Conservation (phyloP, 2,888 invertebrate species). For the Drosophila cognata region DNA sequence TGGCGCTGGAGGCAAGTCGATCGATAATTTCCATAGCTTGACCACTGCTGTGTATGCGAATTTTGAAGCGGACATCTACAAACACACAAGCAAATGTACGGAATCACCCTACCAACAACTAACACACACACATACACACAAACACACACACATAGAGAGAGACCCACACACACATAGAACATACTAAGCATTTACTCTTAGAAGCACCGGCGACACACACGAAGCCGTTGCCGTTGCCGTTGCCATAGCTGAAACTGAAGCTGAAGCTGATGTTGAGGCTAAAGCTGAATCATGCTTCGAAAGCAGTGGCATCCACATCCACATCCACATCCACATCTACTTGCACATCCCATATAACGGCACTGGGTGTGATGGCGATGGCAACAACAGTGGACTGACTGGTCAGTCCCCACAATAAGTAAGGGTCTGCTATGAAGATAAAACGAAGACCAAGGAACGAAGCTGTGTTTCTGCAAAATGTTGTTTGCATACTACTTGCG, state of each 20-base stretch:
- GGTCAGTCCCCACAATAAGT: conserved; percentile 71
- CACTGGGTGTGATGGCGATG: conserved; percentile 57
- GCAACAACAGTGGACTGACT: conserved; percentile 61
- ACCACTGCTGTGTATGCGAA: conserved; percentile 84
- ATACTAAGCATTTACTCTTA: conserved; percentile 67
- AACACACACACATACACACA: conserved; percentile 39
- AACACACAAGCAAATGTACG: conserved; percentile 66
- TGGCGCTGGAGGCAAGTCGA: conserved; percentile 84
- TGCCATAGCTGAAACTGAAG: conserved; percentile 22
- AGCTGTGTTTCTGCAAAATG: conserved; percentile 81
- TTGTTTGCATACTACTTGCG: conserved; percentile 85
- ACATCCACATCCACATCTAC: conserved; percentile 29
- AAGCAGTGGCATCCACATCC: conserved; percentile 64
- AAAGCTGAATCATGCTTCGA: conserved; percentile 77
- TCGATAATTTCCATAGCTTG: conserved; percentile 85
- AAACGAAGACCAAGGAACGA: conserved; percentile 82
- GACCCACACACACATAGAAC: conserved; percentile 34
- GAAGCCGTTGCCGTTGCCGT: conserved; percentile 50
- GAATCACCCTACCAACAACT: conserved; percentile 63
- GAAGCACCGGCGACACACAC: conserved; percentile 72
- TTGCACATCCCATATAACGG: conserved; percentile 31
- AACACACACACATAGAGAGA: conserved; percentile 36
- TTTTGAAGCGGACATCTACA: conserved; percentile 83
- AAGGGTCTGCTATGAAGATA: conserved; percentile 81
- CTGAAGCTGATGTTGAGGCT: conserved; percentile 39